Evolutionary conservation across 2,797 vertebrate genomes (phyloP), one percentile per base, ranked within the genome.

Genomic region (Ispidina picta): DNA sequence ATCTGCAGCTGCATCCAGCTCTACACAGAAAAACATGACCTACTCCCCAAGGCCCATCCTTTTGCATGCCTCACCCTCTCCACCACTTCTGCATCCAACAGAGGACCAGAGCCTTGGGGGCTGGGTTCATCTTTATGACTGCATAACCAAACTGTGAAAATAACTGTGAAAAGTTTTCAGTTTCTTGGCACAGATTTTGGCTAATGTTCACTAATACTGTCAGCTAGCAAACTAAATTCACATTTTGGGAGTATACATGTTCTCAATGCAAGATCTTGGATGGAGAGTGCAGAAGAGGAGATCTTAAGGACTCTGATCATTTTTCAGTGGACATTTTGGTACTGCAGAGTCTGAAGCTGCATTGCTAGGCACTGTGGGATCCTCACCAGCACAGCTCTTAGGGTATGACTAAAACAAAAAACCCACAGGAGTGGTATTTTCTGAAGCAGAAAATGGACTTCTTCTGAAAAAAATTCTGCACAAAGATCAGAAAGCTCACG

Each of bases 1-100:
- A 73, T 35, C 35, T 92, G 74, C 93, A 95, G 91, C 89, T 93
- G 92, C 86, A 74, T 84, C 10, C 31, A 92, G 43, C 31, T 74
- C 65, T 51, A 31, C 12, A n/a, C 12, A 77, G 83, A 59, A 84
- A 92, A 91, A 84, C 68, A 43, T 33, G 44, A 90, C 20, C 28
- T 79, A 66, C 7, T 88, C 70, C 73, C 76, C 23, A 54, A 7
- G 22, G 86, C 33, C 59, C 5, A 8, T 60, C 44, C 23, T 31
- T 76, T 48, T 49, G 9, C 65, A 83, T 77, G 31, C 55, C 62
- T 87, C 81, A 51, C 29, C 51, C 72, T 79, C 43, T 83, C 29
- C 12, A 64, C 33, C 54, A 37, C 31, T 88, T 91, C 70, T 79
- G n/a, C 6, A 37, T 81, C 71, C 41, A 62, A 37, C 0, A 66